Percentiles rank a stretch among this genome's conserved stretches.
Evolutionary conservation across 30 jellyfish, hydroid and myxozoan genomes (phyloP).

Genomic region (Chrysaora quinquecirrha): DNA sequence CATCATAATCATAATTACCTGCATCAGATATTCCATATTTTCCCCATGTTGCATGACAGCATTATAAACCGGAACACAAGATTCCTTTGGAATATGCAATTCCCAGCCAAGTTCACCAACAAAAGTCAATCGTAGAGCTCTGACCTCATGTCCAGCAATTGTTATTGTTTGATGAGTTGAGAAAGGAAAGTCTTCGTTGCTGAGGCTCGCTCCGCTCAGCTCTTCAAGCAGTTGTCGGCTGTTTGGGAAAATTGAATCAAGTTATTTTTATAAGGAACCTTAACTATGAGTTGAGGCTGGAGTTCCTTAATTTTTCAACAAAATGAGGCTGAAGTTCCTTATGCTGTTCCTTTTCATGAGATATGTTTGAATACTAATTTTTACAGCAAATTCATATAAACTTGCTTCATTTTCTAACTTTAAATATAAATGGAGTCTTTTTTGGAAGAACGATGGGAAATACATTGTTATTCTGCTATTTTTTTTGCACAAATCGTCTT

Average conservation of each 20-base stretch:
- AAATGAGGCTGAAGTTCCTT: too few relatives aligned
- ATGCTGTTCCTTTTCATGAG: too few relatives aligned
- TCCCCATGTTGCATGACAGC: slow-evolving; percentile 84
- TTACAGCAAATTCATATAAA: too few relatives aligned
- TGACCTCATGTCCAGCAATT: slow-evolving; percentile 90
- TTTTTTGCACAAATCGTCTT: too few relatives aligned
- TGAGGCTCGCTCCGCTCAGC: slow-evolving; percentile 86
- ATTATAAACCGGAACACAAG: slow-evolving; percentile 87
- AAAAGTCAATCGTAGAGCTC: slow-evolving; percentile 93
- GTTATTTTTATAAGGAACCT: too few relatives aligned
- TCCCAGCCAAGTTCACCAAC: slow-evolving; percentile 99
- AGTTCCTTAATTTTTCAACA: too few relatives aligned
- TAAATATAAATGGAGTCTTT: too few relatives aligned
- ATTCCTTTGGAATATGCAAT: slow-evolving; percentile 89
- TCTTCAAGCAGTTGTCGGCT: slow-evolving; percentile 94
- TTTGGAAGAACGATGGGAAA: too few relatives aligned
- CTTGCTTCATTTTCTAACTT: too few relatives aligned
- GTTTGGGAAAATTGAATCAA: background rate
- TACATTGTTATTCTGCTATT: too few relatives aligned
- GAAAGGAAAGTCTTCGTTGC: slow-evolving; percentile 93
- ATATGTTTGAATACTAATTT: too few relatives aligned
- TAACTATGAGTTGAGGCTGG: too few relatives aligned
- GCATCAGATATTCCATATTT: slow-evolving; percentile 79
- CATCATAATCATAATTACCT: slow-evolving; percentile 81
- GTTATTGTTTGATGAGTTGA: slow-evolving; percentile 74